Evolutionary conservation across 1,140 invertebrate genomes (phyloP), one percentile per base, ranked within the genome.

Genomic region (Drosophila nasuta): DNA sequence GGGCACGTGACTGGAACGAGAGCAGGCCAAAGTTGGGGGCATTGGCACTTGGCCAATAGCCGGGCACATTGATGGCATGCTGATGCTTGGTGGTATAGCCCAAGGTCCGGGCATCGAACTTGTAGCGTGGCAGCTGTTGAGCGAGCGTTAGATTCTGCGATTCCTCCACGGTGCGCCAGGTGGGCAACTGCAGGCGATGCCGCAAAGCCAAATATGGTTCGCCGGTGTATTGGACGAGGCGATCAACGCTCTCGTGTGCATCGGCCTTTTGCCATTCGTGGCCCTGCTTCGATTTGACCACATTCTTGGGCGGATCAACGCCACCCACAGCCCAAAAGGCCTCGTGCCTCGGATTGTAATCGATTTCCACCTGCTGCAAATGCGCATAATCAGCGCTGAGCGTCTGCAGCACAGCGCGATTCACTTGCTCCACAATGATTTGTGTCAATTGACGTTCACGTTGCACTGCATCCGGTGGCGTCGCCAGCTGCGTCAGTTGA

Each of bases 301-400:
- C 79, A 76, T 85, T 82, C 45, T 88, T 68, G n/a, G 94, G 93
- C 1, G 94, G 93, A 76, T 95, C 89, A 74, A 96, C 79, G 5
- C 96, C 95, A 70, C 96, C 96, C 62, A 94, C 94, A 79, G 94
- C 94, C 97, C 97, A 97, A 91, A 96, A 97, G 51, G 96, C 95
- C 94, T 97, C 96, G 77, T 96, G 92, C 41, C 96, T 93, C 5
- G 97, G 95, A 71, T 96, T 94, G 87, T 94, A 93, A 92, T 97
- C 96, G 48, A 95, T 91, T 94, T 96, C 94, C n/a, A 94, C 73
- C 51, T 95, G 94, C 5, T 94, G 82, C 66, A 97, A 93, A 93
- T 97, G 95, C 6, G 93, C 81, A 72, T 93, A 93, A 69, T 94
- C 64, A 92, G 85, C 56, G 92, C 92, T 70, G 11, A 97, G 92